Conservation (phyloP, 2,888 invertebrate species). For the Caenorhabditis imperialis region DNA sequence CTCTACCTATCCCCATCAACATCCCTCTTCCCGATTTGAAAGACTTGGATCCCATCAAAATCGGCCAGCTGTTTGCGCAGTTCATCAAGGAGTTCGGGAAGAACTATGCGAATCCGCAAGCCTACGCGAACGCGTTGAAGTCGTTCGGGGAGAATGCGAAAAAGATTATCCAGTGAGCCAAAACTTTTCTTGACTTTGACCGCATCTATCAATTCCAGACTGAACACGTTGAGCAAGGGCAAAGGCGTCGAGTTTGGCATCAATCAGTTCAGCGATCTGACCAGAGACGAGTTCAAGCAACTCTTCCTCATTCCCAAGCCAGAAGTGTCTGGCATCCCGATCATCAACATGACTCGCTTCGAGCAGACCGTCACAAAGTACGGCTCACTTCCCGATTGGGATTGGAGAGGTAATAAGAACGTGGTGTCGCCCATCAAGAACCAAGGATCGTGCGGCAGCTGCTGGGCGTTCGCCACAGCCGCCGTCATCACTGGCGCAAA, state of each 20-base stretch:
- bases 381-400: background rate
- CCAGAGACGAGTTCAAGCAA: background rate
- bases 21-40: too few species aligned
- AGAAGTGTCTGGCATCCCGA: too few species aligned
- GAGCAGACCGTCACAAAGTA: background rate
- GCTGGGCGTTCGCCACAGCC: conserved; percentile 5
- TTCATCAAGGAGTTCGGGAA: background rate
- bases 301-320: background rate
- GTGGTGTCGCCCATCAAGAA: background rate
- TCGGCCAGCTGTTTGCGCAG: too few species aligned
- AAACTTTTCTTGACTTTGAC: background rate
- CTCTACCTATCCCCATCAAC: too few species aligned
- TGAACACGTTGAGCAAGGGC: background rate
- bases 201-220: background rate
- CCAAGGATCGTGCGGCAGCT: conserved; percentile 3
- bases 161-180: background rate
- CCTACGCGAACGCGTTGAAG: background rate
- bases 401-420: background rate
- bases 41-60: too few species aligned
- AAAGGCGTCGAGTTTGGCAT: background rate
- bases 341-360: background rate
- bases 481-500: background rate
- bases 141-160: background rate
- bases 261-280: background rate
- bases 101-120: background rate